Percentiles rank a stretch among this genome's conserved stretches.
These are phyloP conservation scores for Acanthaster planci DNA, from an alignment of 35 echinoderm and acorn worm species.

Conservation along the genomic window DNA sequence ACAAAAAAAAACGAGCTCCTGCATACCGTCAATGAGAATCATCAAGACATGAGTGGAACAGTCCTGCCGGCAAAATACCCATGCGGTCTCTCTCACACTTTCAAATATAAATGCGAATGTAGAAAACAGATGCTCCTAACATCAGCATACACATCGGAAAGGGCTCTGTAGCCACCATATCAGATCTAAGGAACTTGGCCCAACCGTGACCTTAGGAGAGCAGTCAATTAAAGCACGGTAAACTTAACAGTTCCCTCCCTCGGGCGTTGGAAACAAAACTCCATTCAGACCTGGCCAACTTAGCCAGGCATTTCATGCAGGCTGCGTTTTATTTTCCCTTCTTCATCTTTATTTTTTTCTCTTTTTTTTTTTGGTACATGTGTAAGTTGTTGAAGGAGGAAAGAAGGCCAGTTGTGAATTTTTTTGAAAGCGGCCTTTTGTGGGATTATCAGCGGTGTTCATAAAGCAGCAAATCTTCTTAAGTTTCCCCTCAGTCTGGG, in stretches of 20 bases:
- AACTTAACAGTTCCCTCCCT: neutral
- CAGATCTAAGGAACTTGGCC: neutral
- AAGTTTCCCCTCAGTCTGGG: conserved; percentile 10
- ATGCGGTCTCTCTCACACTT: no score
- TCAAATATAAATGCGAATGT: neutral
- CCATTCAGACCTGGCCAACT: conserved; percentile 1
- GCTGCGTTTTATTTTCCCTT: no score
- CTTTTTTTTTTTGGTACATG: no score
- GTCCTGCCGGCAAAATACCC: no score
- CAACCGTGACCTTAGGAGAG: neutral
- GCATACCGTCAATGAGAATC: no score
- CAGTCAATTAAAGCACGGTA: neutral
- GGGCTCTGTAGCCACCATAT: no score
- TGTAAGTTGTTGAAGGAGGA: neutral
- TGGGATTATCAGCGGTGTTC: neutral
- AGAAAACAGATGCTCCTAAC: conserved; percentile 16
- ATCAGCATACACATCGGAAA: no score
- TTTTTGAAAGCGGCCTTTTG: neutral
- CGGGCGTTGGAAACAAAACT: neutral
- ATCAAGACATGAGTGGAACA: no score
- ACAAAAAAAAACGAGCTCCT: no score
- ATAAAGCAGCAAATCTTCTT: conserved; percentile 10
- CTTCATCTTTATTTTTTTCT: no score
- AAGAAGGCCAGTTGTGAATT: neutral
- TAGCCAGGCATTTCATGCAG: conserved; percentile 8